These are phyloP conservation scores for Leptestheria dahalacensis DNA, from an alignment of 1,140 invertebrate genomes.

Conservation along the genomic window DNA sequence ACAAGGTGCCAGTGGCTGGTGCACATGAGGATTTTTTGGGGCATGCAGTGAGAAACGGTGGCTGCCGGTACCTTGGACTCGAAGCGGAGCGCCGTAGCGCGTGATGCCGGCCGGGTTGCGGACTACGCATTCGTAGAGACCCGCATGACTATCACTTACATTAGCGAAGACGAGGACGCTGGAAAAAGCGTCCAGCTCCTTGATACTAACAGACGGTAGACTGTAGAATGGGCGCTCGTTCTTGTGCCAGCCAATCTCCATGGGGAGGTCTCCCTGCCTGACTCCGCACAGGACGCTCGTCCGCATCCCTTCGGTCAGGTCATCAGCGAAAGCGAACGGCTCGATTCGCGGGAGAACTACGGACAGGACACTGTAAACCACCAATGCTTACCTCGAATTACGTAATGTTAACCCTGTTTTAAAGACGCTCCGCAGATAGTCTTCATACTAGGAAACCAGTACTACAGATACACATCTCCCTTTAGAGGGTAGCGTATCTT, in stretches of 20 bases:
- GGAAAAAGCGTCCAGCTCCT: conserved; percentile 56
- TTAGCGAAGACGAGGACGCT: conserved; percentile 69
- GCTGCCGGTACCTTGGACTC: conserved; percentile 78
- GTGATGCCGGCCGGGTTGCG: conserved; percentile 66
- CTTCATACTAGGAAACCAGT: too few species aligned
- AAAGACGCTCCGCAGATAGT: too few species aligned
- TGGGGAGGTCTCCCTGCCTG: conserved; percentile 81
- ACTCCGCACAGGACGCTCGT: conserved; percentile 77
- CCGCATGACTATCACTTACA: conserved; percentile 60
- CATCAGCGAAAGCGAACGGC: conserved; percentile 23
- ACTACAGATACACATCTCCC: too few species aligned
- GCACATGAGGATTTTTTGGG: neutral
- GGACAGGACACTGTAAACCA: neutral
- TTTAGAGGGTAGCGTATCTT: too few species aligned
- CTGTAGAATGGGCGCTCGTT: conserved; percentile 39
- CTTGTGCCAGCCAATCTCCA: conserved; percentile 67
- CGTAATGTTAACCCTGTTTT: too few species aligned
- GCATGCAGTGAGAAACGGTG: conserved; percentile 19
- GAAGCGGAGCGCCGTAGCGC: conserved; percentile 52
- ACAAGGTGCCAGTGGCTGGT: too few species aligned
- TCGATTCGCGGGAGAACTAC: conserved; percentile 16
- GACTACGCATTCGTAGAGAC: conserved; percentile 77
- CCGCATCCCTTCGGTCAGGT: conserved; percentile 25
- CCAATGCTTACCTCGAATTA: too few species aligned
- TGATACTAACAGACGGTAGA: conserved; percentile 12